Percentiles rank a stretch among this genome's conserved stretches.
Conservation (phyloP, 2,888 invertebrate species). For the Agrypnus murinus region DNA sequence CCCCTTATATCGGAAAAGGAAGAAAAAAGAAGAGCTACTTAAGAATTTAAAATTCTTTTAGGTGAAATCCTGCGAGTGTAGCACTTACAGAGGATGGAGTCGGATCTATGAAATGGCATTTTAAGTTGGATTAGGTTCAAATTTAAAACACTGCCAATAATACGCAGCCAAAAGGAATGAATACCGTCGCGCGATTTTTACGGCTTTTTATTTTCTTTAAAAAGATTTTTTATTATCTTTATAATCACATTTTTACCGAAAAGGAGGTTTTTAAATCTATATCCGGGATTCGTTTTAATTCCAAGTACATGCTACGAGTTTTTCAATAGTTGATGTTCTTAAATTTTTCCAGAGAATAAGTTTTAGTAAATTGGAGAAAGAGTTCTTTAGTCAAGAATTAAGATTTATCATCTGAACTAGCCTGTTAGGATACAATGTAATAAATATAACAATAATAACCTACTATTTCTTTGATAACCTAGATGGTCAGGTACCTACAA, state of each 20-base stretch:
- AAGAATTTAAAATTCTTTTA: constrained; percentile 73
- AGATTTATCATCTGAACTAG: too few relatives aligned
- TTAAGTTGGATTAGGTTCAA: constrained; percentile 73
- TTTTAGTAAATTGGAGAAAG: too few relatives aligned
- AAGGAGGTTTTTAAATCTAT: constrained; percentile 18
- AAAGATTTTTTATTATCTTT: constrained; percentile 44
- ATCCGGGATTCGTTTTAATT: neutral
- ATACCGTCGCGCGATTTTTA: constrained; percentile 51
- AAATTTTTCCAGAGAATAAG: too few relatives aligned
- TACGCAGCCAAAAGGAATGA: constrained; percentile 67
- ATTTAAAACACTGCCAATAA: constrained; percentile 72
- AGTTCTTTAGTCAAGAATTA: too few relatives aligned
- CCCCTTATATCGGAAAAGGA: constrained; percentile 38
- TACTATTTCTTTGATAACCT: too few relatives aligned
- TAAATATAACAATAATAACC: too few relatives aligned
- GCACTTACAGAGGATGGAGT: constrained; percentile 69
- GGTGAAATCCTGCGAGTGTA: constrained; percentile 71
- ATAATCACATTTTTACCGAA: constrained; percentile 36
- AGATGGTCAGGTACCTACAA: too few relatives aligned
- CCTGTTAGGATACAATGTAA: too few relatives aligned
- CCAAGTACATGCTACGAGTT: neutral
- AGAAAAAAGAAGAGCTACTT: constrained; percentile 63
- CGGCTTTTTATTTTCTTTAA: constrained; percentile 51
- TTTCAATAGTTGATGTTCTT: too few relatives aligned
- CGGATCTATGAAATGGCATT: constrained; percentile 73